Evolutionary conservation across 2,113 vertebrate genomes (phyloP).

Genomic region (Pterocles burchelli): DNA sequence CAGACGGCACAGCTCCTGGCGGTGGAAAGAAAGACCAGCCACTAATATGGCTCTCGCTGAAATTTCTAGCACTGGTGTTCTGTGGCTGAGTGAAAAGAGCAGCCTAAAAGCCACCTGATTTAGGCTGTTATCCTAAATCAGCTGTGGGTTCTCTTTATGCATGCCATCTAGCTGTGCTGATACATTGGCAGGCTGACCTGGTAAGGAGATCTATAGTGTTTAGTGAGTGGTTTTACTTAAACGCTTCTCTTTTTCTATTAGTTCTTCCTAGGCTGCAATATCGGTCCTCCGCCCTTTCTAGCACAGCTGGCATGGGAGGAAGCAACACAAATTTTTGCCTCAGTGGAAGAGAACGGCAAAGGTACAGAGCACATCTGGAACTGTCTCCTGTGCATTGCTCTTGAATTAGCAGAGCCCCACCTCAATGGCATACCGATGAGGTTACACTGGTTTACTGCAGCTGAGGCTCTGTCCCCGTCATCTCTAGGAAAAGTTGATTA

Average conservation of each 20-base stretch:
- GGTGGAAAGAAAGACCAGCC: slow-evolving; percentile 1
- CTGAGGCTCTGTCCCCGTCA: neutral
- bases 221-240: slow-evolving; percentile 48
- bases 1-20: neutral
- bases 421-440: neutral
- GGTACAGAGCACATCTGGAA: neutral
- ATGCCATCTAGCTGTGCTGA: slow-evolving; percentile 43
- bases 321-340: neutral
- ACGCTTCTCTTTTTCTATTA: slow-evolving; percentile 23
- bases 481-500: slow-evolving; percentile 60
- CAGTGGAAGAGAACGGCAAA: neutral
- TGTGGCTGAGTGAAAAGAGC: neutral
- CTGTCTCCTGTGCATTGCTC: neutral
- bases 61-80: neutral
- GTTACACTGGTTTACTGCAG: neutral
- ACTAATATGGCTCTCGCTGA: slow-evolving; percentile 19
- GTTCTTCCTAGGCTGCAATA: neutral
- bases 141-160: slow-evolving; percentile 31
- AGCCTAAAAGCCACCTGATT: slow-evolving; percentile 20
- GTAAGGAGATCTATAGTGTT: slow-evolving; percentile 49
- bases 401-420: neutral
- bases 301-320: slow-evolving; percentile 3
- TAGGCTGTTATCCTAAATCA: neutral
- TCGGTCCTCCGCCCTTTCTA: neutral
- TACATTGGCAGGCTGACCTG: slow-evolving; percentile 17